phyloP scores from a whole-genome alignment of 2,113 vertebrate species.

The Falcunculus frontatus region DNA sequence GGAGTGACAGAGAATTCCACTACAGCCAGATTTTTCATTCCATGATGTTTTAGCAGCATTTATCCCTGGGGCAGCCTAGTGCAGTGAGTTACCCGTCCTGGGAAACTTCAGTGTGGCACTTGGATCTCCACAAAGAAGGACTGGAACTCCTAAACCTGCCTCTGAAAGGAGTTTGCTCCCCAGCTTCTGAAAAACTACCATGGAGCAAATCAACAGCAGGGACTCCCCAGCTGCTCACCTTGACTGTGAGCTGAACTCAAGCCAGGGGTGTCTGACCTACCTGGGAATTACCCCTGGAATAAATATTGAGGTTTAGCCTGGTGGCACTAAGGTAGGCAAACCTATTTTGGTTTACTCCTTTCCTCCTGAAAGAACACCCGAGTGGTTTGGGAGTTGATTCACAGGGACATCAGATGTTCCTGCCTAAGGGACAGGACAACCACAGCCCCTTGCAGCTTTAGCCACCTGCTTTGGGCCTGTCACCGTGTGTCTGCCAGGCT shows the following conservation, averaged over 20 bases:
- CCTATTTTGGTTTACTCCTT: neutral
- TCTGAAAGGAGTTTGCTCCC: neutral
- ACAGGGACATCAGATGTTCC: neutral
- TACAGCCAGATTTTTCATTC: neutral
- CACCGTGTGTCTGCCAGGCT: neutral
- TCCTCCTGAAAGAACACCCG: neutral
- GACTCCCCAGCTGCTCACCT: neutral
- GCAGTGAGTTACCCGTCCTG: neutral
- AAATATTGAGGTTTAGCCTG: neutral
- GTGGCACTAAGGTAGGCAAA: neutral
- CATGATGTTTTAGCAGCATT: neutral
- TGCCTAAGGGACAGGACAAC: neutral
- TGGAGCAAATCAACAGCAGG: neutral
- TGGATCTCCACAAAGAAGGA: neutral
- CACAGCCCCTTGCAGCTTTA: neutral
- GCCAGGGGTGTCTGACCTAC: neutral
- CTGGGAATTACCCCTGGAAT: neutral
- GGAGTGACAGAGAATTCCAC: neutral
- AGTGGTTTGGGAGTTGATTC: neutral
- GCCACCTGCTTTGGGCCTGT: neutral
- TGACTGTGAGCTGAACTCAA: neutral
- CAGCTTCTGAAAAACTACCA: neutral
- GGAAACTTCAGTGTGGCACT: neutral
- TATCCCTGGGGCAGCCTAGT: neutral
- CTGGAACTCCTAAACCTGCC: neutral